Percentiles rank a stretch among this genome's conserved stretches.
Evolutionary conservation across 2,797 vertebrate genomes (phyloP).

Genomic region (Microctenopoma lineatum): DNA sequence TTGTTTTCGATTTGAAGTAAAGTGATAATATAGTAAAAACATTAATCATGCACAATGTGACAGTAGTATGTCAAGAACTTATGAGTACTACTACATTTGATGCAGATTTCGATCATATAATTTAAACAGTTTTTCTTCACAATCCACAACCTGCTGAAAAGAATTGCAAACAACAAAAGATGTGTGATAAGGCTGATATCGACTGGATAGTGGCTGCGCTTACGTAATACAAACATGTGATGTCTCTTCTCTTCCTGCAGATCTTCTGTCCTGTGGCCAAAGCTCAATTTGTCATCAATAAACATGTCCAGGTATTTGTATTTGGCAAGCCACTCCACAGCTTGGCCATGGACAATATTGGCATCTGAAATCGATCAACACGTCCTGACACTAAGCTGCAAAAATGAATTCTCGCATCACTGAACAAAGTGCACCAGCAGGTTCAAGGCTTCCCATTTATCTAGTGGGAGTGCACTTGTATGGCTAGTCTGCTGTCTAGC

Average conservation of each 20-base stretch:
- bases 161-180: conserved; percentile 11
- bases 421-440: conserved; percentile 44
- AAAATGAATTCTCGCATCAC: conserved; percentile 60
- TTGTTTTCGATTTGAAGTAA: too few species aligned
- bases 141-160: conserved; percentile 2
- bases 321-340: conserved; percentile 52
- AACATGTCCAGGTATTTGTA: conserved; percentile 57
- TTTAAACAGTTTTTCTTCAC: conserved; percentile 6
- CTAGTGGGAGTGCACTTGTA: conserved; percentile 37
- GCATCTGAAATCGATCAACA: conserved; percentile 67
- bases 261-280: conserved; percentile 54
- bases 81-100: background rate
- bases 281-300: conserved; percentile 66
- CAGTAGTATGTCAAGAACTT: background rate
- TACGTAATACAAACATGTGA: conserved; percentile 48
- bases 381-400: conserved; percentile 40
- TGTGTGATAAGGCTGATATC: conserved; percentile 20
- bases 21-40: too few species aligned
- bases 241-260: conserved; percentile 35
- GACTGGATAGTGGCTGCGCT: conserved; percentile 11
- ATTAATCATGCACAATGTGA: background rate
- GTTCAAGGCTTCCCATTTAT: conserved; percentile 56
- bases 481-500: conserved; percentile 22
- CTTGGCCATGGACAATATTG: conserved; percentile 47
- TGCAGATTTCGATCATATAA: background rate